These are phyloP conservation scores for Aphidius gifuensis DNA, from an alignment of 1,140 invertebrate species.

Conservation along the genomic window DNA sequence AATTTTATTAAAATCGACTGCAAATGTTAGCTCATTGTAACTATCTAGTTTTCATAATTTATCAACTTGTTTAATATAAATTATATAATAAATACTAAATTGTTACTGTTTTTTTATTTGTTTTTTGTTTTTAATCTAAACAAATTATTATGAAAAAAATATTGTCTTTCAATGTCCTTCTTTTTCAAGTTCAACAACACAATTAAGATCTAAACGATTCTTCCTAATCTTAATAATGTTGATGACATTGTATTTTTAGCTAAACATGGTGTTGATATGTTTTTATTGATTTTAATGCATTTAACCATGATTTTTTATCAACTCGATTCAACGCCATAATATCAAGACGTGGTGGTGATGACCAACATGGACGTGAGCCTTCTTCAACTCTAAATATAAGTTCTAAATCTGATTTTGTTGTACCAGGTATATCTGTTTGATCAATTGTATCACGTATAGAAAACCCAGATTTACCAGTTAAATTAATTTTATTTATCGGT, in stretches of 20 bases:
- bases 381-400: conserved; percentile 67
- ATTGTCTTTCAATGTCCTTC: conserved; percentile 27
- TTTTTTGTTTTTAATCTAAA: too few relatives aligned
- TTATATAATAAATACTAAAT: too few relatives aligned
- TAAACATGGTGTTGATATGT: conserved; percentile 28
- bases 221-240: conserved; percentile 46
- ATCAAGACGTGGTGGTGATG: conserved; percentile 62
- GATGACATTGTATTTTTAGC: conserved; percentile 43
- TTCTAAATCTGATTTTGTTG: conserved; percentile 63
- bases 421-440: conserved; percentile 59
- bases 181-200: conserved; percentile 40
- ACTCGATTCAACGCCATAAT: conserved; percentile 65
- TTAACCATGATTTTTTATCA: conserved; percentile 68
- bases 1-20: too few relatives aligned
- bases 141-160: too few relatives aligned
- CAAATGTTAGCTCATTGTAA: too few relatives aligned
- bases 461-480: conserved; percentile 58
- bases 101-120: too few relatives aligned
- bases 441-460: conserved; percentile 60
- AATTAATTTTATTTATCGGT: conserved; percentile 53
- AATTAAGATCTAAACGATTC: conserved; percentile 53
- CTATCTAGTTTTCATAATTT: too few relatives aligned
- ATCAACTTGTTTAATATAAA: too few relatives aligned
- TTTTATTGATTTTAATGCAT: conserved; percentile 57
- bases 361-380: conserved; percentile 61